phyloP scores from a whole-genome alignment of 2,888 invertebrate species.

The Crocallis elinguaria region DNA sequence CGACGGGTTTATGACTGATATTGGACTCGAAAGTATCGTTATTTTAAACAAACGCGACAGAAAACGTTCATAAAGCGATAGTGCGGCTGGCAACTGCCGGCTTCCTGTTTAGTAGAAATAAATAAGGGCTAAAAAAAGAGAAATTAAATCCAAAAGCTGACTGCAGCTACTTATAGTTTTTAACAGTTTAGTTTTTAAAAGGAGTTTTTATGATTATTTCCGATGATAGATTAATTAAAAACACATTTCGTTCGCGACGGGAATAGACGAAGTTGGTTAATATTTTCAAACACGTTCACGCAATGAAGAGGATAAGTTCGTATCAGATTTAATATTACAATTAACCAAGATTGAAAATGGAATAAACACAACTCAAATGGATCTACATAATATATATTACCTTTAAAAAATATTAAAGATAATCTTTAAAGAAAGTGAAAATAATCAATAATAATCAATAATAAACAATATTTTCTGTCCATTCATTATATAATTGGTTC shows the following conservation, averaged over 20 bases:
- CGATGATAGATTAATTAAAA: slow-evolving; percentile 10
- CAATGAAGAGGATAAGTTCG: too few relatives aligned
- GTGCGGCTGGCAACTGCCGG: slow-evolving; percentile 16
- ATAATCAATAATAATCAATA: too few relatives aligned
- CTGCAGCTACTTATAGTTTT: background rate
- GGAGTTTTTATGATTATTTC: slow-evolving; percentile 1
- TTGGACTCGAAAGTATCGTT: slow-evolving; percentile 55
- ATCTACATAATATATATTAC: too few relatives aligned
- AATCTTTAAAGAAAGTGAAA: too few relatives aligned
- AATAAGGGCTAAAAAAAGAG: background rate
- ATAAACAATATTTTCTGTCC: too few relatives aligned
- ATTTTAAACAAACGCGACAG: slow-evolving; percentile 61
- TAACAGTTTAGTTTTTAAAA: background rate
- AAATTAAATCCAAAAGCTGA: background rate
- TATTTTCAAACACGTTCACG: too few relatives aligned
- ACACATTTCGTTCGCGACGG: background rate
- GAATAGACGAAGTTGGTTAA: background rate
- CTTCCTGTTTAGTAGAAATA: slow-evolving; percentile 20
- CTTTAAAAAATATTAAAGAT: too few relatives aligned
- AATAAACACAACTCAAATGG: too few relatives aligned
- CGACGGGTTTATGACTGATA: slow-evolving; percentile 63
- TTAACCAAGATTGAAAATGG: too few relatives aligned
- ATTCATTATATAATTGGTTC: too few relatives aligned
- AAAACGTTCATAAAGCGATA: slow-evolving; percentile 46
- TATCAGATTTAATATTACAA: too few relatives aligned